Conservation (phyloP, 1,140 invertebrate genomes). For the Micrasema longulum region DNA sequence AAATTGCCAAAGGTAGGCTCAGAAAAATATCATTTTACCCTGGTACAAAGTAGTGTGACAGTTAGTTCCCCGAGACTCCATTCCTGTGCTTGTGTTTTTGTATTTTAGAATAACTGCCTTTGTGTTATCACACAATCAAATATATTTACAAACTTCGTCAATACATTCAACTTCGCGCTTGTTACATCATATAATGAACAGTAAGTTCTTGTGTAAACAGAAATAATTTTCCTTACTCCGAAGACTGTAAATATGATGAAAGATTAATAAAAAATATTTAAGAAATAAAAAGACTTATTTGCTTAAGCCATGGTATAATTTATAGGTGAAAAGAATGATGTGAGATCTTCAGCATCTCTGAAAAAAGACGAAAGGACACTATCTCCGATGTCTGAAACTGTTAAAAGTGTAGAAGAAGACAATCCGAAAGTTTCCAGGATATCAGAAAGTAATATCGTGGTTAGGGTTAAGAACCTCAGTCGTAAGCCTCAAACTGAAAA, state of each 20-base stretch:
- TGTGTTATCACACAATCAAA: not conserved
- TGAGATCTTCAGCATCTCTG: conserved; percentile 36
- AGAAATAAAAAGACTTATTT: conserved; percentile 36
- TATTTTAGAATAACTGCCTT: conserved; percentile 18
- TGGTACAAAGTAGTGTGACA: conserved; percentile 69
- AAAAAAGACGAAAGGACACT: conserved; percentile 24
- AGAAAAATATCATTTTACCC: conserved; percentile 81
- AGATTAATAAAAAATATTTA: conserved; percentile 27
- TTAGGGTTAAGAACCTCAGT: conserved; percentile 46
- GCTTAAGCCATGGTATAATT: conserved; percentile 43
- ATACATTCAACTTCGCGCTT: not conserved
- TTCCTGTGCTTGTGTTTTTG: conserved; percentile 40
- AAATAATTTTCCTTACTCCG: conserved; percentile 15
- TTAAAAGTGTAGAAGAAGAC: conserved; percentile 27
- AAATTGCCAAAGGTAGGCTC: conserved; percentile 74
- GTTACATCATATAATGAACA: not conserved
- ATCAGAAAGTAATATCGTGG: conserved; percentile 45
- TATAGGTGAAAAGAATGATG: conserved; percentile 50
- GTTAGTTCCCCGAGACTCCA: conserved; percentile 34
- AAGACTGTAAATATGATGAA: conserved; percentile 22
- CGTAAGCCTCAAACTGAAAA: conserved; percentile 56
- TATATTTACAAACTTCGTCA: conserved; percentile 9
- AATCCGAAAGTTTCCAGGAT: conserved; percentile 28
- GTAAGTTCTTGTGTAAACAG: conserved; percentile 3
- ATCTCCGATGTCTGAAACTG: conserved; percentile 33